Evolutionary conservation across 2,113 vertebrate genomes (phyloP).

Genomic region (Chionodraco myersi): DNA sequence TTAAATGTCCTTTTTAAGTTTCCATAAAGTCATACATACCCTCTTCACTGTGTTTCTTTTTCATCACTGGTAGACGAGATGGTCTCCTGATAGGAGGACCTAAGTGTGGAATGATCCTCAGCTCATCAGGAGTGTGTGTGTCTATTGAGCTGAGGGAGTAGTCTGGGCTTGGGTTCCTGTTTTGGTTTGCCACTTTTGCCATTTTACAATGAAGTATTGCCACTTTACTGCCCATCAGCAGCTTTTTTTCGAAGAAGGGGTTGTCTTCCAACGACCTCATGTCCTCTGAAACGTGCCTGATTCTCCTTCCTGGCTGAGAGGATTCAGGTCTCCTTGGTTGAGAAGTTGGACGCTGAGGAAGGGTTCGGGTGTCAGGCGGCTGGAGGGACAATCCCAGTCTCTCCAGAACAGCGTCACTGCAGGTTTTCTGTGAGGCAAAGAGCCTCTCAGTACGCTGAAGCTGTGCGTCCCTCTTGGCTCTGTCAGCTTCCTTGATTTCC

Average conservation of each 20-base stretch:
- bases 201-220: not conserved
- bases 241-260: not conserved
- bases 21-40: not conserved
- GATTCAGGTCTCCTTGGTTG: not conserved
- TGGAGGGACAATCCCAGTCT: not conserved
- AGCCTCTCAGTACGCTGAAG: not conserved
- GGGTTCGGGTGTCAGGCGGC: not conserved
- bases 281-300: not conserved
- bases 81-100: not conserved
- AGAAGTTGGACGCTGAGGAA: not conserved
- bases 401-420: not conserved
- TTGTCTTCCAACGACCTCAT: not conserved
- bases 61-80: not conserved
- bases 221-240: not conserved
- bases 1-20: not conserved
- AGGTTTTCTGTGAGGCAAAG: not conserved
- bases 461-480: not conserved
- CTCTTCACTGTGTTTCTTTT: not conserved
- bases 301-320: not conserved
- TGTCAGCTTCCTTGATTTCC: not conserved
- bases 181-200: not conserved
- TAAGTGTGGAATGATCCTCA: not conserved
- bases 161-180: not conserved
- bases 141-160: not conserved
- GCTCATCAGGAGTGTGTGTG: not conserved